Percentiles rank a stretch among this genome's conserved stretches.
Evolutionary conservation across 1,140 invertebrate species (phyloP).

Genomic region (Drosophila bocki): DNA sequence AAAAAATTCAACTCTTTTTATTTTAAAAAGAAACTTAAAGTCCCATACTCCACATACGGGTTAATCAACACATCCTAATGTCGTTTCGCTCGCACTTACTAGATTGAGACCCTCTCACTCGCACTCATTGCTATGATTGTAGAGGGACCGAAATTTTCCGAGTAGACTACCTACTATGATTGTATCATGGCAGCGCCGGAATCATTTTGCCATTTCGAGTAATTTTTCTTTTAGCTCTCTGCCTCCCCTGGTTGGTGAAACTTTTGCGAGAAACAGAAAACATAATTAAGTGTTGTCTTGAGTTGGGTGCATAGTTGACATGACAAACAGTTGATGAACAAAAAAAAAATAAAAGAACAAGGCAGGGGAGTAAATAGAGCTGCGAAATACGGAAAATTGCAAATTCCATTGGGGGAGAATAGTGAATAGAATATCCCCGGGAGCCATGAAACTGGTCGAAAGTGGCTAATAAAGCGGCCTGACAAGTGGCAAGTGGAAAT

Average conservation of each 20-base stretch:
- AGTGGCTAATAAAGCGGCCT: conserved; percentile 61
- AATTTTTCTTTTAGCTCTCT: conserved; percentile 62
- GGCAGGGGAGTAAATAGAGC: neutral
- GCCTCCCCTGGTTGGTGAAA: conserved; percentile 25
- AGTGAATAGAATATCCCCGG: conserved; percentile 16
- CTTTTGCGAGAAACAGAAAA: conserved; percentile 60
- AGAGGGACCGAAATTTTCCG: too few species aligned
- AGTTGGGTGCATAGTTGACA: conserved; percentile 60
- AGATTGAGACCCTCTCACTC: too few species aligned
- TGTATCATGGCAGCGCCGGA: conserved; percentile 56
- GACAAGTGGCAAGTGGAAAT: conserved; percentile 64
- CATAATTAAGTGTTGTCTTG: conserved; percentile 82
- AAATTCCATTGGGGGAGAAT: conserved; percentile 33
- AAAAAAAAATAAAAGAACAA: conserved; percentile 10
- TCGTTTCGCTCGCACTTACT: too few species aligned
- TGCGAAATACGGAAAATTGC: conserved; percentile 31
- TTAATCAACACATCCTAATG: too few species aligned
- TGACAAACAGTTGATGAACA: conserved; percentile 73
- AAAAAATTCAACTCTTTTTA: too few species aligned
- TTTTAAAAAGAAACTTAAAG: too few species aligned
- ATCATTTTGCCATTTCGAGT: conserved; percentile 78
- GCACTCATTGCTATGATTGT: too few species aligned
- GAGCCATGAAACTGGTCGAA: conserved; percentile 15
- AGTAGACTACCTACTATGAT: too few species aligned
- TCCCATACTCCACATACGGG: too few species aligned